These are phyloP conservation scores for Hemiscyllium ocellatum DNA, from an alignment of 2,113 vertebrate genomes.

Conservation along the genomic window DNA sequence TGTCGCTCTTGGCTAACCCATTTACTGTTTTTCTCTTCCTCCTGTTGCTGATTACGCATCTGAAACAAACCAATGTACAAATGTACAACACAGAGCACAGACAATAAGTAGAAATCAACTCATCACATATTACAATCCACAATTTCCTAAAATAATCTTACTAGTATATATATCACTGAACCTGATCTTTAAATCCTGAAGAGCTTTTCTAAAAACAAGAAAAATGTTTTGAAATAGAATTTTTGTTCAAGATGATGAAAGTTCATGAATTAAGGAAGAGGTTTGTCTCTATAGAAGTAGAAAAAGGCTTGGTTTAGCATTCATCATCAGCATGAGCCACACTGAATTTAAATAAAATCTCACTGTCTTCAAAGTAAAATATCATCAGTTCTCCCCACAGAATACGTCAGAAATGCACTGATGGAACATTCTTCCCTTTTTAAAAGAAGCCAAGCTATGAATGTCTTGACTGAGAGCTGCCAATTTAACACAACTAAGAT, in stretches of 20 bases:
- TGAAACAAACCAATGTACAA: slow-evolving; percentile 42
- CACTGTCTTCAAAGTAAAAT: neutral
- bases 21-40: slow-evolving; percentile 71
- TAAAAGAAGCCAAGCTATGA: neutral
- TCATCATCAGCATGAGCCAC: neutral
- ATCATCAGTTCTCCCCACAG: neutral
- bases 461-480: neutral
- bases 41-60: slow-evolving; percentile 67
- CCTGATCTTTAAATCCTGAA: neutral
- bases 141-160: neutral
- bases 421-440: neutral
- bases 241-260: neutral
- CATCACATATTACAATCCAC: neutral
- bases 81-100: neutral
- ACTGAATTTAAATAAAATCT: neutral
- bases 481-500: neutral
- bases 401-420: neutral
- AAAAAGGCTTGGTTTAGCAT: neutral
- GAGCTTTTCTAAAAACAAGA: neutral
- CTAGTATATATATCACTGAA: neutral
- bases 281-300: neutral
- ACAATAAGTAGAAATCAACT: neutral
- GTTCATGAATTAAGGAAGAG: neutral
- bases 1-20: slow-evolving; percentile 86
- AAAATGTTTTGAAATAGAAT: neutral